phyloP scores from a whole-genome alignment of 2,888 invertebrate genomes.

The Synanthedon tipuliformis region DNA sequence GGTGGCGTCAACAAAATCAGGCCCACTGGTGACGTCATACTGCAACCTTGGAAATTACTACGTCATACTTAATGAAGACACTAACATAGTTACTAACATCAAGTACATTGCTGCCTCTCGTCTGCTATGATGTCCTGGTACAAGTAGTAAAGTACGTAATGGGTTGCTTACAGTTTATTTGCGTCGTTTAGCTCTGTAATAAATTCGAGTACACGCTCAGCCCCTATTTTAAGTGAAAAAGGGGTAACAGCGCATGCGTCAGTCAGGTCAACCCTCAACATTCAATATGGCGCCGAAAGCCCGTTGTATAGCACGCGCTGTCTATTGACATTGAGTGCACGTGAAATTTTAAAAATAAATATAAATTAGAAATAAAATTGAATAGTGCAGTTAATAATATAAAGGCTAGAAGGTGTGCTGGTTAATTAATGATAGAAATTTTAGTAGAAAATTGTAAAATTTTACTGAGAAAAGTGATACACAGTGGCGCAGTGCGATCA shows the following conservation, averaged over 20 bases:
- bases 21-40: no score
- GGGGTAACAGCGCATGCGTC: constrained; percentile 44
- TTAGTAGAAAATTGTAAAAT: constrained; percentile 1
- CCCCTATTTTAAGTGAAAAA: not conserved
- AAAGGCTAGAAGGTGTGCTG: not conserved
- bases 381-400: no score
- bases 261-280: constrained; percentile 38
- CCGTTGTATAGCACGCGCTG: constrained; percentile 55
- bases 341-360: not conserved
- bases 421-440: not conserved
- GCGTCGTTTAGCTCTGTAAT: not conserved
- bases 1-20: no score
- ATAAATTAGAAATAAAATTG: not conserved
- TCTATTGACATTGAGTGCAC: constrained; percentile 30
- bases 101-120: no score
- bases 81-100: no score
- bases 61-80: no score
- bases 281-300: constrained; percentile 65
- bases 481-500: constrained; percentile 34
- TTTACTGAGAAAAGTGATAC: constrained; percentile 10
- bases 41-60: no score
- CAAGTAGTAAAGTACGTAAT: no score
- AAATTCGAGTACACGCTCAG: not conserved
- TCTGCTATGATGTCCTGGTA: no score
- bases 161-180: no score